phyloP scores from a whole-genome alignment of 2,113 vertebrate genomes.

The Alexandromys fortis region DNA sequence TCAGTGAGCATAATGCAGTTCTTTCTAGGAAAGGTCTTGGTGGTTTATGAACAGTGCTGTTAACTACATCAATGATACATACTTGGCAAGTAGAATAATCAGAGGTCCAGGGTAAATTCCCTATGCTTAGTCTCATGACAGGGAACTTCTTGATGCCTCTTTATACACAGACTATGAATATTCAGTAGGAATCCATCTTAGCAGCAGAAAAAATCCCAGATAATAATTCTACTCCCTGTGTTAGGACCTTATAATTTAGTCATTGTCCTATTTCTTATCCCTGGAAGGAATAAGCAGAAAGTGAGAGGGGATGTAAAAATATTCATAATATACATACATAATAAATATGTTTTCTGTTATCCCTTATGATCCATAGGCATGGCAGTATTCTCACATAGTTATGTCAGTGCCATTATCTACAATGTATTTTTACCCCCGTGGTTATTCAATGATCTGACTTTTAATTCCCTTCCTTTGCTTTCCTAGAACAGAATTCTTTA shows the following conservation, averaged over 20 bases:
- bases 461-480: background rate
- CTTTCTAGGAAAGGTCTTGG: background rate
- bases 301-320: background rate
- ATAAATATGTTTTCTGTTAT: background rate
- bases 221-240: background rate
- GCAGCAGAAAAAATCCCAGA: background rate
- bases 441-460: background rate
- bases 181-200: background rate
- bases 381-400: background rate
- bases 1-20: background rate
- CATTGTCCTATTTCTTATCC: background rate
- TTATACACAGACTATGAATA: background rate
- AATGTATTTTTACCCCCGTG: background rate
- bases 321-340: background rate
- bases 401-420: background rate
- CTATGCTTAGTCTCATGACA: background rate
- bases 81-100: background rate
- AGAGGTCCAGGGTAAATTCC: background rate
- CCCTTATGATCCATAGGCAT: background rate
- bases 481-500: background rate
- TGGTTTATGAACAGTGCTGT: background rate
- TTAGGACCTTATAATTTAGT: background rate
- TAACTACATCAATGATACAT: background rate
- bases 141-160: background rate
- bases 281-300: background rate